Percentiles rank a stretch among this genome's conserved stretches.
Conservation (phyloP, 2,888 invertebrate species). For the Tethea ocularis region DNA sequence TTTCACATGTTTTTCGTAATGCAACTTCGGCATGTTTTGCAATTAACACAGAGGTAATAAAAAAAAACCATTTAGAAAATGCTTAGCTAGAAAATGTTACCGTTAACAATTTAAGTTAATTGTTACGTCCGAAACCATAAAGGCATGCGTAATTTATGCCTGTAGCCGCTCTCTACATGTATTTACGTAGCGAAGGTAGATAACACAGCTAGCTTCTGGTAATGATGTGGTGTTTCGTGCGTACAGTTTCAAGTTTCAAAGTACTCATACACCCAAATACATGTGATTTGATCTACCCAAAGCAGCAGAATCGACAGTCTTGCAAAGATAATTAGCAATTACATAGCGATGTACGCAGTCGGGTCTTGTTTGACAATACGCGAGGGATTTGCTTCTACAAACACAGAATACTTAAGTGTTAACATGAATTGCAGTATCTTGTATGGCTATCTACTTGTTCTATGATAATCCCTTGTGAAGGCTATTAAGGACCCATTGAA, state of each 20-base stretch:
- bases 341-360: slow-evolving; percentile 13
- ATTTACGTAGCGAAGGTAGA: background rate
- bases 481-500: too few relatives aligned
- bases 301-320: slow-evolving; percentile 18
- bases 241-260: background rate
- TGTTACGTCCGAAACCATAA: background rate
- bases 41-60: background rate
- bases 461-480: too few relatives aligned
- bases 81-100: background rate
- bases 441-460: background rate
- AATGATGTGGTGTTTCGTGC: slow-evolving; percentile 12
- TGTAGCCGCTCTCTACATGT: background rate
- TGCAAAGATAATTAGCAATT: slow-evolving; percentile 25
- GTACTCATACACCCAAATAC: slow-evolving; percentile 7
- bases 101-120: background rate
- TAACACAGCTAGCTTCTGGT: background rate
- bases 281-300: slow-evolving; percentile 24
- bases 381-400: slow-evolving; percentile 21
- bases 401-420: slow-evolving; percentile 20
- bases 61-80: background rate
- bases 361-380: slow-evolving; percentile 16
- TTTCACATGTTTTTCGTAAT: background rate
- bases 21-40: background rate
- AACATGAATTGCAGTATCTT: slow-evolving; percentile 10
- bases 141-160: background rate